Evolutionary conservation across 2,797 vertebrate species (phyloP).

Genomic region (Megalops cyprinoides): DNA sequence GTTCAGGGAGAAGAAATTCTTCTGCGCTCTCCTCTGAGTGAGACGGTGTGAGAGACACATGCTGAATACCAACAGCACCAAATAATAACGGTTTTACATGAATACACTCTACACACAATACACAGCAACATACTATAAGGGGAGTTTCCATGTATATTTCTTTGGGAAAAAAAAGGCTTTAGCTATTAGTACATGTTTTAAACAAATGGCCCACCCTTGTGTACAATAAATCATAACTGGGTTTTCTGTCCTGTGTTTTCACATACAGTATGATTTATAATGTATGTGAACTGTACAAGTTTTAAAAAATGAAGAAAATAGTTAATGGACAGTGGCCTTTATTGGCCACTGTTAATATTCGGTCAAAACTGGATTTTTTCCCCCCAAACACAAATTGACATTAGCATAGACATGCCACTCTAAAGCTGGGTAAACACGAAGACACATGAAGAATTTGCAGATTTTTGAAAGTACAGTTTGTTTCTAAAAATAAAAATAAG

Average conservation of each 20-base stretch:
- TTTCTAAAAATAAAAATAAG: neutral
- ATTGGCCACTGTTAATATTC: neutral
- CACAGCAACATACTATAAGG: conserved; percentile 36
- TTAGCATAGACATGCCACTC: neutral
- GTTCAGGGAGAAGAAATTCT: conserved; percentile 99
- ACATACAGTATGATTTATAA: neutral
- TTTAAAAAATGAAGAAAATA: too few relatives aligned
- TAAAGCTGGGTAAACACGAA: conserved; percentile 12
- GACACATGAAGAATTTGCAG: conserved; percentile 20
- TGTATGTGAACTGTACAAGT: too few relatives aligned
- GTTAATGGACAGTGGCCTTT: neutral
- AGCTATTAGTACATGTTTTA: neutral
- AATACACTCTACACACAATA: conserved; percentile 36
- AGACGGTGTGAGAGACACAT: conserved; percentile 17
- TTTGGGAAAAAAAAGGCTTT: neutral
- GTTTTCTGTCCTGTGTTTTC: neutral
- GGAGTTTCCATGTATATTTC: conserved; percentile 15
- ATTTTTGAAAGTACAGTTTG: conserved; percentile 47
- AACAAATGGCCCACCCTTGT: neutral
- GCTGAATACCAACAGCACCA: conserved; percentile 39
- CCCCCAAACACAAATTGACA: conserved; percentile 12
- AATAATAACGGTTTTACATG: conserved; percentile 56
- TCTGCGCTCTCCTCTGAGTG: conserved; percentile 94
- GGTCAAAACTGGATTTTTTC: neutral
- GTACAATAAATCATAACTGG: neutral